These are phyloP conservation scores for Thalassaphorura encarpata DNA, from an alignment of 1,140 invertebrate species.

Conservation along the genomic window DNA sequence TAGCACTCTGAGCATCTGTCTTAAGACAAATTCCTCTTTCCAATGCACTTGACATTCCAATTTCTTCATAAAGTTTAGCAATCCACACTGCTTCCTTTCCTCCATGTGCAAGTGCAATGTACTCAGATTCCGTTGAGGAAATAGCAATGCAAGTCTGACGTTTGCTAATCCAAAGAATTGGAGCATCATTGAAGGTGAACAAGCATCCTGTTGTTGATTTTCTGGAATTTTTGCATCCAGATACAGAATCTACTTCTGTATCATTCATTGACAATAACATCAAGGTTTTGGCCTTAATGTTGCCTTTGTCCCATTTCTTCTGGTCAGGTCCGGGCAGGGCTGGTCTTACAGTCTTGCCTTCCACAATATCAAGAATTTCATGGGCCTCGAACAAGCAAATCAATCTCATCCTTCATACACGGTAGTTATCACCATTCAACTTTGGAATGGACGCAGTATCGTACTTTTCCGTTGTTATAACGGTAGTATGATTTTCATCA, in stretches of 20 bases:
- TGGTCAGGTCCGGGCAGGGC: not conserved
- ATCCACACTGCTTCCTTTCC: conserved; percentile 32
- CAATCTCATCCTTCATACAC: conserved; percentile 12
- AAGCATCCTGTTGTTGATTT: conserved; percentile 26
- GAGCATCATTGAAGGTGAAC: conserved; percentile 17
- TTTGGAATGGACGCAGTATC: conserved; percentile 11
- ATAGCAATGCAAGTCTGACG: conserved; percentile 31
- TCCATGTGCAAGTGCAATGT: conserved; percentile 29
- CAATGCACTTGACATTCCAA: not conserved
- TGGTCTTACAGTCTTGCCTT: not conserved
- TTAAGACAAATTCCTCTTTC: not conserved
- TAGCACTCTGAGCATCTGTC: conserved; percentile 37
- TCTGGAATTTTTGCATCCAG: conserved; percentile 14
- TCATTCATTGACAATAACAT: conserved; percentile 1
- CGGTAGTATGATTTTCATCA: conserved; percentile 1
- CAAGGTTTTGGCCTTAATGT: not conserved
- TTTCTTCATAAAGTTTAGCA: not conserved
- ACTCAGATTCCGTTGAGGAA: conserved; percentile 35
- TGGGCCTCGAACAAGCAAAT: conserved; percentile 1
- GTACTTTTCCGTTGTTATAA: conserved; percentile 1
- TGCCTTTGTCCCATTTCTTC: conserved; percentile 3
- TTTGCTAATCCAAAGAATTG: conserved; percentile 28
- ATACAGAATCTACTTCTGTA: conserved; percentile 4
- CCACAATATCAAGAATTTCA: conserved; percentile 1
- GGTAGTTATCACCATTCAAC: conserved; percentile 12